Conservation (phyloP, 2,888 invertebrate species). For the Tricholauxania praeusta region DNA sequence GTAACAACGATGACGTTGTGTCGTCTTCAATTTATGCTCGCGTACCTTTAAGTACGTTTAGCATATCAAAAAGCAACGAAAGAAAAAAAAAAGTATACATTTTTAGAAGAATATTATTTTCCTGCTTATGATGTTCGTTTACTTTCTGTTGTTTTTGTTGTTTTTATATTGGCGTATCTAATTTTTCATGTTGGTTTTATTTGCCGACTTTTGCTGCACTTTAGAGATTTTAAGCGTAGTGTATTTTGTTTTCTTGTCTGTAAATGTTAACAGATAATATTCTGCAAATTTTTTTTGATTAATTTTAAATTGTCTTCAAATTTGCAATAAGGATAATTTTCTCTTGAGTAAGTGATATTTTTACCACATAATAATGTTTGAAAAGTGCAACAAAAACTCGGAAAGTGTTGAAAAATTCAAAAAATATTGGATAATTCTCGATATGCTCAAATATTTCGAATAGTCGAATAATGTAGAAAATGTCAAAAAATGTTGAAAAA, state of each 20-base stretch:
- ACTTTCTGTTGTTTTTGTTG: neutral
- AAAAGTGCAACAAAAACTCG: too few relatives aligned
- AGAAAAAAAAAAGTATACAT: neutral
- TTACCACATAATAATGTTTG: too few relatives aligned
- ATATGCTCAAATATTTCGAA: too few relatives aligned
- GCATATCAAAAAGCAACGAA: neutral
- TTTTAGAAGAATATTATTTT: neutral
- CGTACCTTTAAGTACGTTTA: conserved; percentile 10
- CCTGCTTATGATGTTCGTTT: neutral
- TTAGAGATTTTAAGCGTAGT: neutral
- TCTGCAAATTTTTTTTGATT: neutral
- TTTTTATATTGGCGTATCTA: conserved; percentile 20
- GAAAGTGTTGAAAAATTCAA: too few relatives aligned
- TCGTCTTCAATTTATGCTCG: conserved; percentile 16
- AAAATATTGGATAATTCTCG: too few relatives aligned
- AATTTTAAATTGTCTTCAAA: neutral
- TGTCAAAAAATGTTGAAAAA: too few relatives aligned
- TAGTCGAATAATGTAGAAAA: too few relatives aligned
- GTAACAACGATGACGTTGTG: neutral
- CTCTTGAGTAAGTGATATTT: too few relatives aligned
- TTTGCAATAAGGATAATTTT: too few relatives aligned
- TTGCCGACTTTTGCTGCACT: conserved; percentile 14
- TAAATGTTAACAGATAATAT: neutral
- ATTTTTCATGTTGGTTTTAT: conserved; percentile 28
- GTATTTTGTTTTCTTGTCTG: too few relatives aligned